Base-by-base conservation (phyloP, 1,140 invertebrate species). In the Phthorimaea operculella region DNA sequence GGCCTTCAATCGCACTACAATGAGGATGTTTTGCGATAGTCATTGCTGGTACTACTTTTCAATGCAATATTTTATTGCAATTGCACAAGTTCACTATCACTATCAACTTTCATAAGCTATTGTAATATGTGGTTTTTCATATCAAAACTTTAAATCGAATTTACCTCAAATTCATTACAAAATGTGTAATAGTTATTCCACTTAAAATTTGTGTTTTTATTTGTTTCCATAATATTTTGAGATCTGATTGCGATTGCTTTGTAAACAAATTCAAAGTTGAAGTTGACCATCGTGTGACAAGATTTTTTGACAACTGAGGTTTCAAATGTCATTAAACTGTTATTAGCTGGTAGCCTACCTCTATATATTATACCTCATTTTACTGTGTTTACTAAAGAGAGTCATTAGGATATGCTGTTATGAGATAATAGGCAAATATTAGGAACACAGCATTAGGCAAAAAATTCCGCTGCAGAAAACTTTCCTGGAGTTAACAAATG, bases 131-230 rank as follows among this genome's bases (percentile, higher is more conserved):
- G 10, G 10, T 39, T 39, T 3, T 39, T n/a, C 10, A 39, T 39
- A 39, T 39, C 36, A 39, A 39, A 39, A 39, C n/a, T 39, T 39
- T 39, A 48, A 6, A 49, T 48, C 34, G 14, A 42, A 52, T 51
- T 57, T 72, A 74, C 70, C 68, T 70, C 57, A 47, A 52, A 51
- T 18, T 64, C 61, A 62, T 60, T 52, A 53, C 42, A 10, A 62
- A 77, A 77, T 21, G 72, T 74, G 36, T 69, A 62, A 47, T 77
- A 77, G 60, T 57, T 68, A 15, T 17, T 18, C 47, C 44, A 57
- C 51, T 55, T 9, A 10, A 39, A 9, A 39, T 12, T 39, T 39
- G 3, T 39, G 8, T 39, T 39, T n/a, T n/a, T 39, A n/a, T 39
- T 9, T 9, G 10, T 2, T 39, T 39, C 8, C 36, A 39, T n/a